Conservation (phyloP, 2,797 vertebrate genomes). For the Pagetopsis macropterus region DNA sequence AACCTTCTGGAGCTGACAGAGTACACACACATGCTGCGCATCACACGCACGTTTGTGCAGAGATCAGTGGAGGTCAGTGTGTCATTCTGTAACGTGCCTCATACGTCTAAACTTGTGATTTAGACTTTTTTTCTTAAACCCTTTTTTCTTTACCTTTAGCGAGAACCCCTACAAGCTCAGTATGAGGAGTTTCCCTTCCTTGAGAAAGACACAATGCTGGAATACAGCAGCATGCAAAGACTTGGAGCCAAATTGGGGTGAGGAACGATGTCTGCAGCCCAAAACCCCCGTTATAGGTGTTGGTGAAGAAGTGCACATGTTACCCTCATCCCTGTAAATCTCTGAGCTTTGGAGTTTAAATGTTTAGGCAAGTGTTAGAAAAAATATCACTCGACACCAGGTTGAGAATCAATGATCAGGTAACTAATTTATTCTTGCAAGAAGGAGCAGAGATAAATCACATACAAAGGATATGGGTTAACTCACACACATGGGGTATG, state of each 20-base stretch:
- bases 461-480: no score
- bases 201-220: slow-evolving; percentile 90
- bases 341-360: background rate
- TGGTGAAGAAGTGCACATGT: background rate
- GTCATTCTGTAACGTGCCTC: background rate
- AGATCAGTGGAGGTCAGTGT: slow-evolving; percentile 85
- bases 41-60: slow-evolving; percentile 88
- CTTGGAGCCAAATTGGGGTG: slow-evolving; percentile 96
- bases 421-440: no score
- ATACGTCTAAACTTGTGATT: slow-evolving; percentile 2
- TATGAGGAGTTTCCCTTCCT: slow-evolving; percentile 95
- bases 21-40: slow-evolving; percentile 92
- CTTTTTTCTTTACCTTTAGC: slow-evolving; percentile 69
- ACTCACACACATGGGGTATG: no score
- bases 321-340: background rate
- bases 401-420: no score
- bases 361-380: no score
- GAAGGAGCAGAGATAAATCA: no score
- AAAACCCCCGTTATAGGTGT: background rate
- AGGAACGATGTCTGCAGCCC: slow-evolving; percentile 47
- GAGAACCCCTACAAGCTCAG: slow-evolving; percentile 81
- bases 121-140: background rate
- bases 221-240: slow-evolving; percentile 94
- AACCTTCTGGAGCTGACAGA: slow-evolving; percentile 94
- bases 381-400: no score